Evolutionary conservation across 2,888 invertebrate species (phyloP).

Genomic region (Endomychus coccineus): DNA sequence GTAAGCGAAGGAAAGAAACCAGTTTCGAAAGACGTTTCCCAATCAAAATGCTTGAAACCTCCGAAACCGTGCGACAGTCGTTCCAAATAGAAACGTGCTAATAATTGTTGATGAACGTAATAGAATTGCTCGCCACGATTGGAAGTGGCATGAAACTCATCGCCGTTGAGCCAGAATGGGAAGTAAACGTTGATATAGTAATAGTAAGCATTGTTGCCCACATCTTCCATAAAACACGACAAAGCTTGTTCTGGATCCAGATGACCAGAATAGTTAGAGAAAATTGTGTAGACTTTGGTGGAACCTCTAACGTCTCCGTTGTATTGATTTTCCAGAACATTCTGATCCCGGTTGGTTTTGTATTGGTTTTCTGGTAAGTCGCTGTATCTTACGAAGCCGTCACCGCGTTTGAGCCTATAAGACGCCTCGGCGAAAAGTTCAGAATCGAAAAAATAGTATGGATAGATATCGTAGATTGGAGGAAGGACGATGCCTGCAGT

Average conservation of each 20-base stretch:
- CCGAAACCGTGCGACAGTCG: conserved; percentile 62
- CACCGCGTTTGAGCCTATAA: conserved; percentile 10
- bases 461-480: conserved; percentile 66
- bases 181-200: conserved; percentile 55
- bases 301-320: conserved; percentile 32
- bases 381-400: too few relatives aligned
- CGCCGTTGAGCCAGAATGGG: conserved; percentile 41
- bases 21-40: conserved; percentile 47
- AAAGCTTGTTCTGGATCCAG: conserved; percentile 51
- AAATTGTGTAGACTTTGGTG: conserved; percentile 42
- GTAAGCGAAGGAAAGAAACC: conserved; percentile 59
- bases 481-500: conserved; percentile 59
- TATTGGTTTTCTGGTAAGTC: too few relatives aligned
- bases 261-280: conserved; percentile 55
- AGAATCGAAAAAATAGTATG: conserved; percentile 62
- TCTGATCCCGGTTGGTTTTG: too few relatives aligned
- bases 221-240: conserved; percentile 66
- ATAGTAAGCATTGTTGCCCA: conserved; percentile 59
- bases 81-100: conserved; percentile 68
- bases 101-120: conserved; percentile 58
- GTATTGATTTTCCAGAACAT: conserved; percentile 4
- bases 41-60: conserved; percentile 54
- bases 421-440: conserved; percentile 60
- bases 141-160: conserved; percentile 39
- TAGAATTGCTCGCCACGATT: conserved; percentile 59